These are phyloP conservation scores for Eurois occulta DNA, from an alignment of 2,888 invertebrate genomes.

Conservation along the genomic window DNA sequence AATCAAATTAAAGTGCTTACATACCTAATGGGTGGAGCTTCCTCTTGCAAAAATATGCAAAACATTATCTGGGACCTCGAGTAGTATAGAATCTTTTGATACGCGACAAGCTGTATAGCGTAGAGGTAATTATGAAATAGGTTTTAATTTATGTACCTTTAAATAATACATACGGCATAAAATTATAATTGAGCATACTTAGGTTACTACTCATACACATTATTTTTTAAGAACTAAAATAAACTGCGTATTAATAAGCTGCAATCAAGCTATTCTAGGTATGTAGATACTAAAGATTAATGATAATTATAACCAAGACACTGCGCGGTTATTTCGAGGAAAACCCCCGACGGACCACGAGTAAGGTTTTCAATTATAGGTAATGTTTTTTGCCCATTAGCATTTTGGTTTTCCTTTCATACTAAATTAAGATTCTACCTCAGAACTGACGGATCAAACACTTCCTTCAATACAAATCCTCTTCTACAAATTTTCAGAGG, in stretches of 20 bases:
- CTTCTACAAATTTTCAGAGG: too few species aligned
- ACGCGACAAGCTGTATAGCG: not conserved
- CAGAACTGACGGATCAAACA: not conserved
- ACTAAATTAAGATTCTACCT: not conserved
- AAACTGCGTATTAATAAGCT: too few species aligned
- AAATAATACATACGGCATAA: not conserved
- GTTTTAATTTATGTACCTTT: not conserved
- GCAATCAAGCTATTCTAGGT: not conserved
- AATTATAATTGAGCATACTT: not conserved
- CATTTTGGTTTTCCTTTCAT: slow-evolving; percentile 44
- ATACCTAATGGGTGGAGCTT: slow-evolving; percentile 48
- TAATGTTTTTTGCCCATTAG: slow-evolving; percentile 38
- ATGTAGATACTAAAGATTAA: slow-evolving; percentile 6
- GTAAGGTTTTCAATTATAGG: not conserved
- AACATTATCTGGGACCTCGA: slow-evolving; percentile 6
- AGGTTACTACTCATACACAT: not conserved
- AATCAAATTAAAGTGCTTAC: slow-evolving; percentile 58
- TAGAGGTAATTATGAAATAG: not conserved
- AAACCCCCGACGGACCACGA: slow-evolving; percentile 24
- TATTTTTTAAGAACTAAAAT: not conserved
- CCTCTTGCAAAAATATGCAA: slow-evolving; percentile 44
- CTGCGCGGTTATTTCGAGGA: slow-evolving; percentile 22
- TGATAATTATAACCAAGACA: slow-evolving; percentile 31
- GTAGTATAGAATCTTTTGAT: not conserved
- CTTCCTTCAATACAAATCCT: too few species aligned